These are phyloP conservation scores for Gallinago paraguaiae DNA, from an alignment of 2,113 vertebrate genomes.

Conservation along the genomic window DNA sequence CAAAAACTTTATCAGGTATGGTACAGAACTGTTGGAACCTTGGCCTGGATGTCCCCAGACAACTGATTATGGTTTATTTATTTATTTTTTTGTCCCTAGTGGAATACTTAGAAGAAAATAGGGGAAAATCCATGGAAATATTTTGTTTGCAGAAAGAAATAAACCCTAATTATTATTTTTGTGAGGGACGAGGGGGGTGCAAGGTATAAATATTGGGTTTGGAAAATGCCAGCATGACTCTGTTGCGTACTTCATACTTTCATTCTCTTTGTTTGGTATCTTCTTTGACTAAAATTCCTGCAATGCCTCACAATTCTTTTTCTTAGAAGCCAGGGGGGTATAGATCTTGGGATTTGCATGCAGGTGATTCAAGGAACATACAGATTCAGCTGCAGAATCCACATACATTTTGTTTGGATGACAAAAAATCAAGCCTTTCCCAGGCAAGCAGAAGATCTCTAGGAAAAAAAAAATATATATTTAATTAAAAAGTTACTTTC, in stretches of 20 bases:
- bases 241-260: neutral
- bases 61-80: neutral
- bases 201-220: neutral
- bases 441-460: neutral
- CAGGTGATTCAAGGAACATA: neutral
- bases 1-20: neutral
- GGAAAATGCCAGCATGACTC: neutral
- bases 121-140: neutral
- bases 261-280: neutral
- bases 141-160: neutral
- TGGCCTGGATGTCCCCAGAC: neutral
- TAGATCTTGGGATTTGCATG: neutral
- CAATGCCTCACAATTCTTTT: neutral
- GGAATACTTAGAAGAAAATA: neutral
- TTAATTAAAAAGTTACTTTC: neutral
- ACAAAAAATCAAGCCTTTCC: neutral
- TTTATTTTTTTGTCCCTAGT: neutral
- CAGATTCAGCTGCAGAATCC: neutral
- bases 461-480: neutral
- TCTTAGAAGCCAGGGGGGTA: neutral
- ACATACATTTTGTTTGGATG: neutral
- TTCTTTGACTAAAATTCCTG: neutral
- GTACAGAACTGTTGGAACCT: neutral
- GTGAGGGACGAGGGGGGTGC: fast-evolving
- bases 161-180: no score